phyloP scores from a whole-genome alignment of 1,140 invertebrate species.

The Heliconius hewitsoni region DNA sequence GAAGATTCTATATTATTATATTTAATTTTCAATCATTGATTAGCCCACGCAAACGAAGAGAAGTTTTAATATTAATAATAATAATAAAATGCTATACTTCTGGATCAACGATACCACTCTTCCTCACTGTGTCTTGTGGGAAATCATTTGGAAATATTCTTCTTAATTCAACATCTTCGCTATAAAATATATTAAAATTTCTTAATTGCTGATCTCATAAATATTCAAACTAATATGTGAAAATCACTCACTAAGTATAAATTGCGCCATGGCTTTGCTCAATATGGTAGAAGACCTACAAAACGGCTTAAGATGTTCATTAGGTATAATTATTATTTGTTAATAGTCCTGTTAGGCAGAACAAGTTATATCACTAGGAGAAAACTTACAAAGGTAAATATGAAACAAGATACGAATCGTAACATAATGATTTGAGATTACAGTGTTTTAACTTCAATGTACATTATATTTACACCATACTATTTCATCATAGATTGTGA shows the following conservation, averaged over 20 bases:
- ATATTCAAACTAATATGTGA: background rate
- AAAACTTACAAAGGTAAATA: conserved; percentile 32
- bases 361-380: background rate
- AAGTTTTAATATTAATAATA: background rate
- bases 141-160: conserved; percentile 71
- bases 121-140: conserved; percentile 66
- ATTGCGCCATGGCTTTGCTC: conserved; percentile 46
- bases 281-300: conserved; percentile 39
- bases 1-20: no score
- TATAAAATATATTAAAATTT: conserved; percentile 43
- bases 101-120: conserved; percentile 55
- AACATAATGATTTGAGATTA: conserved; percentile 29
- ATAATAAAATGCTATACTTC: conserved; percentile 49
- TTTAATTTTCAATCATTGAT: no score
- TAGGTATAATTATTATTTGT: background rate
- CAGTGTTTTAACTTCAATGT: conserved; percentile 9
- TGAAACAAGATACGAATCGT: conserved; percentile 29
- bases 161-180: conserved; percentile 72
- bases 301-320: conserved; percentile 9
- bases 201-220: background rate
- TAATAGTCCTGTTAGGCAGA: background rate
- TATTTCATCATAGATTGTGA: conserved; percentile 4
- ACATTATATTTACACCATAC: background rate
- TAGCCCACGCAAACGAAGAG: no score
- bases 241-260: conserved; percentile 68